phyloP scores from a whole-genome alignment of 2,113 vertebrate genomes.

The Mus spicilegus region DNA sequence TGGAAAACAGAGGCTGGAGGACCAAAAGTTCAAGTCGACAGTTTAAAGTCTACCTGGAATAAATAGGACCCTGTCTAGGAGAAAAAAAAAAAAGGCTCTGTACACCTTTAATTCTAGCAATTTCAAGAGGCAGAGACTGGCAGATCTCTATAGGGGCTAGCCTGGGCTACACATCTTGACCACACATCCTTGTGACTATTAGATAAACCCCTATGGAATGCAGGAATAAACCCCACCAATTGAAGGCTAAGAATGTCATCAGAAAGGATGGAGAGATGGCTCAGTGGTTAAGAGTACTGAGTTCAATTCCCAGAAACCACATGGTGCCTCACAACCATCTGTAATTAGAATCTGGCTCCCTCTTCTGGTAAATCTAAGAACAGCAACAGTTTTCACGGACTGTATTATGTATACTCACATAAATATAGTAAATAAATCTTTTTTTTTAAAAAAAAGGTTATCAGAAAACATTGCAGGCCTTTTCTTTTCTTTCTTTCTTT shows the following conservation, averaged over 20 bases:
- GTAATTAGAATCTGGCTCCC: too few relatives aligned
- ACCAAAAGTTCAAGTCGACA: not conserved
- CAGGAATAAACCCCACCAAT: not conserved
- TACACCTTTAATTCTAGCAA: not conserved
- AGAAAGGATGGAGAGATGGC: not conserved
- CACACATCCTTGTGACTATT: not conserved
- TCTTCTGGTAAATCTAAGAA: too few relatives aligned
- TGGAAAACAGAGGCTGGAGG: not conserved
- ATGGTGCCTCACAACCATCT: too few relatives aligned
- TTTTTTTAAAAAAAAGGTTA: too few relatives aligned
- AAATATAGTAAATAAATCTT: too few relatives aligned
- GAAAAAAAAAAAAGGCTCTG: not conserved
- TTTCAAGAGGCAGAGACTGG: not conserved
- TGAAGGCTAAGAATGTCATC: not conserved
- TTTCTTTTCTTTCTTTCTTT: too few relatives aligned
- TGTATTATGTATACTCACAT: too few relatives aligned
- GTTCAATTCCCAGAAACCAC: too few relatives aligned
- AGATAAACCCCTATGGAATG: not conserved
- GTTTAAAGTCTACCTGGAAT: not conserved
- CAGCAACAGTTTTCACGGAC: too few relatives aligned
- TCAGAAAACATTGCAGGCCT: too few relatives aligned
- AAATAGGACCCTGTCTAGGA: not conserved
- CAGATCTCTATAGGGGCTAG: not conserved
- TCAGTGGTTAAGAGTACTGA: too few relatives aligned
- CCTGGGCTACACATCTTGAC: not conserved